Conservation (phyloP, 2,888 invertebrate species). For the Macaria liturata region DNA sequence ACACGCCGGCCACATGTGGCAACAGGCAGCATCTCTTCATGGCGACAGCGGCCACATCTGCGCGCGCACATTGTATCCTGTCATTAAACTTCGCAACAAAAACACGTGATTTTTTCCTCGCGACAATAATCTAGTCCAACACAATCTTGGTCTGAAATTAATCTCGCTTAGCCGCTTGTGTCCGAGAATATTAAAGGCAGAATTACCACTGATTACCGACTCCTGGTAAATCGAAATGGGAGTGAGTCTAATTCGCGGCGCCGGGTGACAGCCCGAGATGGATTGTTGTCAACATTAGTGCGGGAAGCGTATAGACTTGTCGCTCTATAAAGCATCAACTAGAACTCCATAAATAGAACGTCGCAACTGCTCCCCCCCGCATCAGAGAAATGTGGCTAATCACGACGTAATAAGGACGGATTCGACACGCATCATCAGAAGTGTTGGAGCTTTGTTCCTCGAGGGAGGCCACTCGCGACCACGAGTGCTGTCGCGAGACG, state of each 20-base stretch:
- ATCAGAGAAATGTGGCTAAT: constrained; percentile 33
- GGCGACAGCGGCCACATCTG: constrained; percentile 71
- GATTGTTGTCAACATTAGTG: constrained; percentile 81
- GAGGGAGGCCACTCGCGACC: constrained; percentile 58
- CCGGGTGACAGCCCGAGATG: constrained; percentile 76
- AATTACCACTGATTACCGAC: constrained; percentile 59
- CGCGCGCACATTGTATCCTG: constrained; percentile 70
- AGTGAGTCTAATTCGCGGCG: constrained; percentile 78
- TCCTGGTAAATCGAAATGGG: constrained; percentile 77
- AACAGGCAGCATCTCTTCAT: constrained; percentile 62
- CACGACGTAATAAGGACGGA: constrained; percentile 14
- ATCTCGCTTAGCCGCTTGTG: constrained; percentile 53
- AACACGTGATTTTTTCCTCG: constrained; percentile 59
- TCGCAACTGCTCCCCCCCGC: constrained; percentile 25
- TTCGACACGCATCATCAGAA: constrained; percentile 21
- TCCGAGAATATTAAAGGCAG: constrained; percentile 56
- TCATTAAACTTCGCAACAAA: constrained; percentile 68
- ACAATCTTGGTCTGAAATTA: constrained; percentile 68
- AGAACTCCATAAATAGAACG: constrained; percentile 20
- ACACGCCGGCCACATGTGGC: constrained; percentile 48
- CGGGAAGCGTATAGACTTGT: constrained; percentile 77
- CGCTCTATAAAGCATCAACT: constrained; percentile 54
- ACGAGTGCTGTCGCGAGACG: constrained; percentile 65
- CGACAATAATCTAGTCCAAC: constrained; percentile 55
- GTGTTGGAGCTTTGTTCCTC: constrained; percentile 53